phyloP scores from a whole-genome alignment of 2,888 invertebrate species.

The Noctua janthina region DNA sequence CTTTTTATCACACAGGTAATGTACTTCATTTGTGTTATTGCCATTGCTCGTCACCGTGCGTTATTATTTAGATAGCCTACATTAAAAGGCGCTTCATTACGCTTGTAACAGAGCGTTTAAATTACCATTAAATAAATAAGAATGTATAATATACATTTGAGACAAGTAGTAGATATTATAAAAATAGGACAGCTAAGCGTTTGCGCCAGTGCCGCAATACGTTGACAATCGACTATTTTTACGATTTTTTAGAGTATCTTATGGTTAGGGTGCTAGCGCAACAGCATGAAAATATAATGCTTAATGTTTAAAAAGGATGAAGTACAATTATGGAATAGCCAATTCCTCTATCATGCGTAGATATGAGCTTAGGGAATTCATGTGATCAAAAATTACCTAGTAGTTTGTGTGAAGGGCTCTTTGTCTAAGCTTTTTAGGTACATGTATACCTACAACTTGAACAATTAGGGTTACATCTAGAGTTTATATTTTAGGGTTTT shows the following conservation, averaged over 20 bases:
- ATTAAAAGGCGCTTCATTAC: not conserved
- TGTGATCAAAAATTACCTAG: not conserved
- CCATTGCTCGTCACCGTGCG: conserved; percentile 17
- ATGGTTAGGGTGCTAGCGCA: not conserved
- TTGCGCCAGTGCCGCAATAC: conserved; percentile 5
- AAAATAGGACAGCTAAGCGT: conserved; percentile 2
- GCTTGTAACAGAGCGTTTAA: not conserved
- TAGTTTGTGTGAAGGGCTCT: not conserved
- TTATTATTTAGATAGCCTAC: not conserved
- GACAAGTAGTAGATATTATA: not conserved
- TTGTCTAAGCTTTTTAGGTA: not conserved
- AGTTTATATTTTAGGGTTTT: conserved; percentile 3
- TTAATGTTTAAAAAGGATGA: not conserved
- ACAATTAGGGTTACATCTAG: not conserved
- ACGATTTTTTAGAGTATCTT: not conserved
- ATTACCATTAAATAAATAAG: conserved; percentile 9
- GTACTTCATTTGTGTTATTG: conserved; percentile 28
- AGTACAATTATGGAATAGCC: not conserved
- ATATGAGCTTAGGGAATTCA: not conserved
- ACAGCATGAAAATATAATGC: not conserved
- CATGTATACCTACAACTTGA: not conserved
- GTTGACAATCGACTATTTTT: not conserved
- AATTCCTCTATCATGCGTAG: not conserved
- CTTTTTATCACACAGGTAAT: conserved; percentile 1
- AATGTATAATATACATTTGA: conserved; percentile 2